phyloP scores from a whole-genome alignment of 2,113 vertebrate species.

The Cisticola juncidis region DNA sequence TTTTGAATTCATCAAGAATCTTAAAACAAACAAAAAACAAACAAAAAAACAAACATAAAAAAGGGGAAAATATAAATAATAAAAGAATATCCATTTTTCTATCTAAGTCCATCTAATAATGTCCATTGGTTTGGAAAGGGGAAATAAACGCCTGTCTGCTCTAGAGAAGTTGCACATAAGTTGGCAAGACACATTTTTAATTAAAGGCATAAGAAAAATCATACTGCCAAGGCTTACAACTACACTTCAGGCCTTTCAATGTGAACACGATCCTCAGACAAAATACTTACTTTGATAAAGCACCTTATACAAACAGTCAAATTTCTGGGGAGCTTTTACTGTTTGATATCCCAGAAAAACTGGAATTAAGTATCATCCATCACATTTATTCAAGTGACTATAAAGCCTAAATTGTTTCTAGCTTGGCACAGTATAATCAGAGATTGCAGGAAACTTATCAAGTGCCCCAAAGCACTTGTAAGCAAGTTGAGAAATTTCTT shows the following conservation, averaged over 20 bases:
- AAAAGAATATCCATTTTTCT: neutral
- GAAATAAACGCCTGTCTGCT: neutral
- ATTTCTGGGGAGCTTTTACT: neutral
- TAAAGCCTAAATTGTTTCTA: neutral
- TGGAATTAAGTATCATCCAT: neutral
- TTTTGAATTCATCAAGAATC: constrained; percentile 96
- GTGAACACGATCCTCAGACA: neutral
- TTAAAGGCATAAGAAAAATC: neutral
- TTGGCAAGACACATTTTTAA: neutral
- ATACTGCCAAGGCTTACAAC: neutral
- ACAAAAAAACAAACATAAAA: neutral
- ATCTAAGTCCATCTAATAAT: neutral
- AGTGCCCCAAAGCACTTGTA: neutral
- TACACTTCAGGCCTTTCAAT: neutral
- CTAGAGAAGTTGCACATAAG: neutral
- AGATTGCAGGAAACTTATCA: neutral
- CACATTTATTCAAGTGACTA: neutral
- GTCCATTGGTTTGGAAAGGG: neutral
- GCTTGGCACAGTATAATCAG: neutral
- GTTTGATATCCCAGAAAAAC: neutral
- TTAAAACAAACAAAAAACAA: constrained; percentile 56
- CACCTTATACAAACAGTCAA: neutral
- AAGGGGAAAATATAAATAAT: neutral
- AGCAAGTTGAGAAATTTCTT: neutral
- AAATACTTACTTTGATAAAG: neutral